Percentiles rank a stretch among this genome's conserved stretches.
phyloP scores from a whole-genome alignment of 2,888 invertebrate species.

The Deilephila elpenor region DNA sequence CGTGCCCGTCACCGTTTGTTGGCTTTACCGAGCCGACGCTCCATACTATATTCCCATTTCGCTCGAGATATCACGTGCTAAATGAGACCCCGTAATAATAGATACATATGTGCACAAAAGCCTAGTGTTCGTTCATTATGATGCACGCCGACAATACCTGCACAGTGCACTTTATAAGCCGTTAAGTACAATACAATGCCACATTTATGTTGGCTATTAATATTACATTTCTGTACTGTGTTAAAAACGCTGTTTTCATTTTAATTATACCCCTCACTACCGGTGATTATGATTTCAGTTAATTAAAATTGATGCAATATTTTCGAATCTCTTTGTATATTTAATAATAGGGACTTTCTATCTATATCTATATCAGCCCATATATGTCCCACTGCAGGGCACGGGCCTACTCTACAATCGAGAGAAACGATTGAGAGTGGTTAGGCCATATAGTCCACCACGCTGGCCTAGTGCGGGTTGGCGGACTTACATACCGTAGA shows the following conservation, averaged over 20 bases:
- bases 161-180: constrained; percentile 22
- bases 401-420: no score
- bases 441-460: no score
- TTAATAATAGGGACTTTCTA: no score
- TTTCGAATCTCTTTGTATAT: neutral
- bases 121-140: constrained; percentile 25
- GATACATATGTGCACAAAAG: constrained; percentile 26
- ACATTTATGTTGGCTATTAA: constrained; percentile 16
- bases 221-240: constrained; percentile 5
- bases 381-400: no score
- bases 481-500: no score
- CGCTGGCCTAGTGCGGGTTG: no score
- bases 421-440: no score
- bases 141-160: constrained; percentile 20
- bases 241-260: constrained; percentile 5
- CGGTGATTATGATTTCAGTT: neutral
- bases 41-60: constrained; percentile 43
- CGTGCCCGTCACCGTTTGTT: constrained; percentile 64
- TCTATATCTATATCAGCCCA: no score
- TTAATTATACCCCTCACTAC: neutral
- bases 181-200: constrained; percentile 22
- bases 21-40: constrained; percentile 50
- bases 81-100: constrained; percentile 40
- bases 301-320: neutral
- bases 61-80: constrained; percentile 37